Evolutionary conservation across 2,888 invertebrate species (phyloP), one percentile per base, ranked within the genome.

Genomic region (Dromius quadrimaculatus): DNA sequence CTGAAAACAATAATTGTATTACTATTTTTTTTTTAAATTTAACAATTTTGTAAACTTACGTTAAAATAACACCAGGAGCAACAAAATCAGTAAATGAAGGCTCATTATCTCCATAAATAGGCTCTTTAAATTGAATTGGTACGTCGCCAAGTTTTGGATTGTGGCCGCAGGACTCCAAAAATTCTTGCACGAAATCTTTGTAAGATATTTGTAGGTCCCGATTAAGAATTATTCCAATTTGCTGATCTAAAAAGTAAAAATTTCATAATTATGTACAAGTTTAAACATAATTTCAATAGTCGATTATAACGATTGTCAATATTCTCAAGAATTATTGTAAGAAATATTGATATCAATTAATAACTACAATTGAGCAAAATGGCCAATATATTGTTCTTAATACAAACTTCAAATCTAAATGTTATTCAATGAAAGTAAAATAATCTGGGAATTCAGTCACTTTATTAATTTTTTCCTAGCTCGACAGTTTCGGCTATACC

Each of bases 51-150:
- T 61, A 84, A 81, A 86, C 91, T 89, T 83, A 95, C 94, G 94
- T 95, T 75, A 97, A 84, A 77, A 97, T 95, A 73, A 97, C 95
- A 75, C 97, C 97, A 43, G 97, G 97, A 9, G 97, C 97, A 72
- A 97, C 97, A 83, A 97, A 97, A 82, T 97, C 95, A 0, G 96
- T 96, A 80, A 97, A 97, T 9, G 93, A 95, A 1, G 97, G 95
- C 80, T 94, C 91, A 81, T 89, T 92, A 71, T 90, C 90, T 63
- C 95, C 95, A 81, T 95, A 95, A 79, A 95, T 92, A 41, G 95
- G 95, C 72, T 93, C 89, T 79, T 91, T 90, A 83, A 95, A 94
- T 83, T 94, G 92, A 76, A 94, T 94, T 9, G 94, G 94, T 74
- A 94, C 91, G 83, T 94, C 94, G 11, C 95, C 95, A 28, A 95